Base-by-base conservation (phyloP, 2,113 vertebrate species). In the Leucoraja erinaceus region DNA sequence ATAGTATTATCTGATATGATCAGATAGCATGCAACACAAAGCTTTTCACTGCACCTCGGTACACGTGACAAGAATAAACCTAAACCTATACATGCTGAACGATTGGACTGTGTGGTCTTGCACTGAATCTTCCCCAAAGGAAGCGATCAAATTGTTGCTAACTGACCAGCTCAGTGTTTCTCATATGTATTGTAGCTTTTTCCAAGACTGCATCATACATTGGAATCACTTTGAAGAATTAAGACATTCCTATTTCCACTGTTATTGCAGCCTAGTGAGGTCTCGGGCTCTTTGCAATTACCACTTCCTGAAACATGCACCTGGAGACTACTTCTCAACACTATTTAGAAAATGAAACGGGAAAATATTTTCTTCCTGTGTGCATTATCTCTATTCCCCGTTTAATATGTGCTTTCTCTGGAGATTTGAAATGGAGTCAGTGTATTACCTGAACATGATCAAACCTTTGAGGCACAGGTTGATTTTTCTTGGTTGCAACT, bases 401-500 rank as follows among this genome's bases (percentile, higher is more conserved):
- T 94, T 96, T 96, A 96, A 96, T 96, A 96, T 96, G 94, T 93
- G 93, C 95, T 96, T 94, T 95, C 95, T 95, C 95, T 93, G 59
- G 95, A 96, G 95, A 95, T 94, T 93, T 95, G 94, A 94, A 95
- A 94, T 94, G 94, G 94, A 96, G 93, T 94, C 94, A 95, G 95
- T 94, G 94, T 95, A 96, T 97, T 97, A 96, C 94, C 94, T 93
- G 95, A 94, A 96, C 94, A 95, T 96, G 96, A 97, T 97, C 95
- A 95, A 96, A 96, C 96, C 94, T 95, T 95, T 97, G 95, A 95
- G 97, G 97, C 95, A 93, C 94, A 94, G 93, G 93, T 96, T 96
- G 94, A 95, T 97, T 96, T 97, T 96, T 96, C 95, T 97, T 97
- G 96, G 96, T 97, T 96, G 97, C 95, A 84, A 20, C 70, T 47